Percentiles rank a stretch among this genome's conserved stretches.
Conservation (phyloP, 2,797 vertebrate species). For the Anabas testudineus region DNA sequence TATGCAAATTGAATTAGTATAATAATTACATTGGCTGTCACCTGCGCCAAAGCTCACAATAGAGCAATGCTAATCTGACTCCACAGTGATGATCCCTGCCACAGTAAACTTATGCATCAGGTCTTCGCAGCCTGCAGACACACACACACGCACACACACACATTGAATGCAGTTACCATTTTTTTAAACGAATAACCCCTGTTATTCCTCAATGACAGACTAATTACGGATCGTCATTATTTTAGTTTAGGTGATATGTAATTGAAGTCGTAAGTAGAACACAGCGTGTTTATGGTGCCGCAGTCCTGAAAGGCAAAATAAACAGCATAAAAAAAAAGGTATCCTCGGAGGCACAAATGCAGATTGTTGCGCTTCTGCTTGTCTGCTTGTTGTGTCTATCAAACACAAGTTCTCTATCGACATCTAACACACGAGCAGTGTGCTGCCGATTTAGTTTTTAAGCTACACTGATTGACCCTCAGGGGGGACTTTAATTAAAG, state of each 20-base stretch:
- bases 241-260: conserved; percentile 48
- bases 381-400: conserved; percentile 21
- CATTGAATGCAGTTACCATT: conserved; percentile 31
- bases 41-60: conserved; percentile 70
- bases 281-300: conserved; percentile 13
- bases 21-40: conserved; percentile 77
- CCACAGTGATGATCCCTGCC: conserved; percentile 59
- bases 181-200: conserved; percentile 53
- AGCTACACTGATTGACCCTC: conserved; percentile 25
- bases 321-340: conserved; percentile 23
- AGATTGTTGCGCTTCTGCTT: conserved; percentile 12
- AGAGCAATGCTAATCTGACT: conserved; percentile 71
- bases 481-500: conserved; percentile 43
- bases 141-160: conserved; percentile 11
- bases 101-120: conserved; percentile 63
- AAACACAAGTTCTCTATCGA: conserved; percentile 28
- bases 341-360: conserved; percentile 27
- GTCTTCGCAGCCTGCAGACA: conserved; percentile 48
- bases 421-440: background rate
- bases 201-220: conserved; percentile 44
- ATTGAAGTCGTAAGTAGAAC: conserved; percentile 60
- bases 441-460: background rate
- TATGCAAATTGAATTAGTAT: conserved; percentile 77
- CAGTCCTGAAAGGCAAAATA: conserved; percentile 32
- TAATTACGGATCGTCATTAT: conserved; percentile 63